Evolutionary conservation across 2,888 invertebrate genomes (phyloP).

Genomic region (Yponomeuta plumbellus): DNA sequence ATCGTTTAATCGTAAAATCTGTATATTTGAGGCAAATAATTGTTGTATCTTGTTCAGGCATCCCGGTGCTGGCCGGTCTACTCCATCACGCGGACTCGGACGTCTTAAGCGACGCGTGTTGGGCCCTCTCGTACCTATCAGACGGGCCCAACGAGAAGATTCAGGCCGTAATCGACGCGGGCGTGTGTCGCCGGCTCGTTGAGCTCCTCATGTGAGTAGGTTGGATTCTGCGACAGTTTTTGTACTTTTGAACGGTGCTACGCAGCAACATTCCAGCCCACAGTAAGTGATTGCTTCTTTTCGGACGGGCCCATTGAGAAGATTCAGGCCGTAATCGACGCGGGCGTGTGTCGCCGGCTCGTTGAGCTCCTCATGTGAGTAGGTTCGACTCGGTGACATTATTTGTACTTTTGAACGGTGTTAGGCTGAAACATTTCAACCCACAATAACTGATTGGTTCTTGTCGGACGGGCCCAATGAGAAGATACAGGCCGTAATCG

Average conservation of each 20-base stretch:
- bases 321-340: slow-evolving; percentile 97
- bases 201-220: slow-evolving; percentile 74
- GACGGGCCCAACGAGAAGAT: slow-evolving; percentile 99
- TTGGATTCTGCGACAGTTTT: background rate
- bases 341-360: slow-evolving; percentile 91
- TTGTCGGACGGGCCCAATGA: slow-evolving; percentile 98
- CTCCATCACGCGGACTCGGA: slow-evolving; percentile 92
- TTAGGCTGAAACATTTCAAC: no score
- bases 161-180: slow-evolving; percentile 96
- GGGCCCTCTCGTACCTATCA: slow-evolving; percentile 97
- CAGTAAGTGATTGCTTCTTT: no score
- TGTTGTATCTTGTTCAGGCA: no score
- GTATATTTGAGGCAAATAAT: no score
- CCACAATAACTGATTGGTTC: no score
- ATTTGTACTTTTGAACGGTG: no score
- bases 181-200: slow-evolving; percentile 88
- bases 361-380: slow-evolving; percentile 78
- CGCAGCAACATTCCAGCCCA: no score
- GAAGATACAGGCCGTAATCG: slow-evolving; percentile 97
- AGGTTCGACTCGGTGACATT: background rate
- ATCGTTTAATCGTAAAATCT: no score
- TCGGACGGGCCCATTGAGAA: slow-evolving; percentile 98
- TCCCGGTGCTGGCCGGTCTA: slow-evolving; percentile 91
- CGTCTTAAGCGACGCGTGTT: slow-evolving; percentile 95
- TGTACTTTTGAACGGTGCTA: no score